Base-by-base conservation (phyloP, 2,113 vertebrate species). In the Sardina pilchardus region DNA sequence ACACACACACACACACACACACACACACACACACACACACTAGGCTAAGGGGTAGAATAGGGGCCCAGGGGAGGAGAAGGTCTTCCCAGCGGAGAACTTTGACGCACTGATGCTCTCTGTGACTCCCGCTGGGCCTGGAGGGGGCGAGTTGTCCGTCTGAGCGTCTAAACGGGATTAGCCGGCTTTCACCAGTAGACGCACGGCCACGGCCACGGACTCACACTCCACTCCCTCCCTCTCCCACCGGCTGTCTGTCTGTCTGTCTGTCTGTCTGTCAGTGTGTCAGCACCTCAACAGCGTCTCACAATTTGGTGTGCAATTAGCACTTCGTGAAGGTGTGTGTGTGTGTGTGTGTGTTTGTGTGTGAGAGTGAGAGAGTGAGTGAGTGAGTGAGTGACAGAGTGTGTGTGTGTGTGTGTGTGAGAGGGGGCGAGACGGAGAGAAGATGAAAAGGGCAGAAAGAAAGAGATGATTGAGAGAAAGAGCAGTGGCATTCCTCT, bases 391-490 rank as follows among this genome's bases (percentile, higher is more conserved):
- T 17, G 48, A 17, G 81, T 45, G 26, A n/a, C n/a, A n/a, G n/a
- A 3, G 14, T 86, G 87, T 63, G 83, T 82, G 59, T 89, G 71
- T 84, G 75, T 78, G 16, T 50, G 59, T 34, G 21, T 63, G 43
- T 47, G 8, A 75, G 47, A 53, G 21, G 78, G 85, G 78, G 39
- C 56, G 36, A 78, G n/a, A 80, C 39, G 80, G 45, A 17, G 81
- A 67, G 39, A 84, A 26, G 71, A 86, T 44, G 71, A 84, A 82
- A 84, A 45, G 84, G 63, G 87, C 71, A 86, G 45, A 81, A 71
- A 85, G 84, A 83, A 83, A 83, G 84, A 88, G 86, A 53, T 84
- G 88, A 87, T 53, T 19, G 50, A 16, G 16, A 17, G 50, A 53
- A 53, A 17, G 50, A 53, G 3, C 19, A 53, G 14, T 19, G 50